A percentile compares a stretch with the other conserved stretches of the same genome.
phyloP scores from a whole-genome alignment of 1,140 invertebrate species.

The Gonatopus flavifemur region DNA sequence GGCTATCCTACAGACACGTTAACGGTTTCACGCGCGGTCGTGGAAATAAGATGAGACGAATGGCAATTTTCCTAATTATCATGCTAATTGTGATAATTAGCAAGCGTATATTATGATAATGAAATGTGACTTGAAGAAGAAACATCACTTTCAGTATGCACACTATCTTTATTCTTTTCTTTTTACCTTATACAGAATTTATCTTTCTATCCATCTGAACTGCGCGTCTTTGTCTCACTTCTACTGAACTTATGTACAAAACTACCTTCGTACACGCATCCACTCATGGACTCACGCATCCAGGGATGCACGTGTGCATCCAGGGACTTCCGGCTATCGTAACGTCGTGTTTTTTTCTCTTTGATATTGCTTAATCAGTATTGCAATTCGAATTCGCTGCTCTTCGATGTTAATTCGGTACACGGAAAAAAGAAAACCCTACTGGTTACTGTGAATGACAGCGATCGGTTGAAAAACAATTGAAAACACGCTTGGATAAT shows the following conservation, averaged over 20 bases:
- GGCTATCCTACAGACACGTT: too few species aligned
- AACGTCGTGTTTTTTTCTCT: too few species aligned
- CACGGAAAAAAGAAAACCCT: too few species aligned
- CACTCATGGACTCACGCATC: slow-evolving; percentile 26
- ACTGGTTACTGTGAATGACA: too few species aligned
- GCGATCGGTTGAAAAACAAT: too few species aligned
- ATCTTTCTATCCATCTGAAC: too few species aligned
- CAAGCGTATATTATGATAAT: slow-evolving; percentile 45
- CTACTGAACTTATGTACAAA: slow-evolving; percentile 10
- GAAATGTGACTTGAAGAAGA: slow-evolving; percentile 48
- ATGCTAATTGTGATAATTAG: slow-evolving; percentile 50
- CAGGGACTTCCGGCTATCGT: slow-evolving; percentile 36
- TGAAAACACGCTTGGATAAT: too few species aligned
- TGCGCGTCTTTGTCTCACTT: slow-evolving; percentile 18
- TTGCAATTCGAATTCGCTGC: too few species aligned
- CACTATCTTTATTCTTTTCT: not conserved
- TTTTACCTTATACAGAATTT: too few species aligned
- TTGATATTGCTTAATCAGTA: too few species aligned
- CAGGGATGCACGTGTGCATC: too few species aligned
- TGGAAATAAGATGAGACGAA: slow-evolving; percentile 20
- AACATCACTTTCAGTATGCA: not conserved
- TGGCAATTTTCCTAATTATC: slow-evolving; percentile 48
- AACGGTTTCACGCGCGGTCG: not conserved
- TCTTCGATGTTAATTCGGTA: too few species aligned
- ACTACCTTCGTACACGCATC: slow-evolving; percentile 23